Conservation (phyloP, 2,113 vertebrate genomes). For the Merops nubicus region DNA sequence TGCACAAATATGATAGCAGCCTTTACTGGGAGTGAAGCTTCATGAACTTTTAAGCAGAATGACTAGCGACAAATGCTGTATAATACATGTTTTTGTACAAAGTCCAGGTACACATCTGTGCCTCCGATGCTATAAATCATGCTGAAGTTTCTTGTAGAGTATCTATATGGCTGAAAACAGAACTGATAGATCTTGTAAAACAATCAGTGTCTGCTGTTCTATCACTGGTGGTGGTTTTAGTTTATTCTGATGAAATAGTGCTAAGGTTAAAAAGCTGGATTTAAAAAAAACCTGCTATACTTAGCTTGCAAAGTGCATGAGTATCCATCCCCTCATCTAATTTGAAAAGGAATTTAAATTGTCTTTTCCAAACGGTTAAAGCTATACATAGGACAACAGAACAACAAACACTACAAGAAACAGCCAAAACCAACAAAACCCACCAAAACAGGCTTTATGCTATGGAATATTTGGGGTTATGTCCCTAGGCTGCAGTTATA, state of each 20-base stretch:
- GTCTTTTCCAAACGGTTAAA: background rate
- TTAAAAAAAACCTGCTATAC: background rate
- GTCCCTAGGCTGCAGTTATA: background rate
- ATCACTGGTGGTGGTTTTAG: background rate
- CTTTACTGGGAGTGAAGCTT: background rate
- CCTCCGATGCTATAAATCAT: slow-evolving; percentile 1
- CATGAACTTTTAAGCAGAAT: background rate
- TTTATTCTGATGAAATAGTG: background rate
- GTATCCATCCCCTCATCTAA: background rate
- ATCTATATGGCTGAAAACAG: slow-evolving; percentile 15
- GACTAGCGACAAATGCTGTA: background rate
- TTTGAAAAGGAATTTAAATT: background rate
- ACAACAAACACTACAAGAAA: background rate
- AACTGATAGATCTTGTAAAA: background rate
- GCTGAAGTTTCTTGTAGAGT: slow-evolving; percentile 34
- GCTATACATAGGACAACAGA: background rate
- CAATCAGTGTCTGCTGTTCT: background rate
- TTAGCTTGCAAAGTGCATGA: background rate
- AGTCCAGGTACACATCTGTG: background rate
- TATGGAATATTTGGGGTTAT: background rate
- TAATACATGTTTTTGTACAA: background rate
- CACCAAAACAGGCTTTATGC: background rate
- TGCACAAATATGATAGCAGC: background rate
- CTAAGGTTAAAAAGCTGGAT: background rate
- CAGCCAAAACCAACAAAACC: background rate